A percentile compares a stretch with the other conserved stretches of the same genome.
phyloP scores from a whole-genome alignment of 2,113 vertebrate genomes.

The Lophochroa leadbeateri region DNA sequence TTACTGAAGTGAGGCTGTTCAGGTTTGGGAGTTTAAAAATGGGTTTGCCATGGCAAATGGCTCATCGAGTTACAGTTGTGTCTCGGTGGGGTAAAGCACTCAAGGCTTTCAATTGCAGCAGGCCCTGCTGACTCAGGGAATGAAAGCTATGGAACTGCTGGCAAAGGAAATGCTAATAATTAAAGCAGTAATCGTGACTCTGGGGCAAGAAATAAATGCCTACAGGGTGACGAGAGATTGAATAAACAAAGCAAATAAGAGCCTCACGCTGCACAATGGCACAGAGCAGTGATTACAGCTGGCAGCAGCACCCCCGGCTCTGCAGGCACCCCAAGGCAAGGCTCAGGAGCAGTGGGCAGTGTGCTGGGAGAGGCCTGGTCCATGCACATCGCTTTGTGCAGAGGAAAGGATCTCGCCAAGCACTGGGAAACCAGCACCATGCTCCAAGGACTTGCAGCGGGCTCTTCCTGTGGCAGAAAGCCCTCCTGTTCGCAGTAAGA shows the following conservation, averaged over 20 bases:
- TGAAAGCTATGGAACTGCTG: slow-evolving; percentile 19
- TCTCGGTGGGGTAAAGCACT: slow-evolving; percentile 3
- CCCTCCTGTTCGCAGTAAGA: fast-evolving
- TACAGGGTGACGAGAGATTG: background rate
- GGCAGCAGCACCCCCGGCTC: background rate
- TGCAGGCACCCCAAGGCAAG: background rate
- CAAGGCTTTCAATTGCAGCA: background rate
- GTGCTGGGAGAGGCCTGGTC: background rate
- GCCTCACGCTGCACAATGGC: background rate
- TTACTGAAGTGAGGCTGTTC: background rate
- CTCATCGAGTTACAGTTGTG: background rate
- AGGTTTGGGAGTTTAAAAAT: background rate
- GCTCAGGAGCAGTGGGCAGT: background rate
- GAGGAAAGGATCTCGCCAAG: background rate
- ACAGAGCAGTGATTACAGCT: background rate
- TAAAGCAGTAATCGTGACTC: slow-evolving; percentile 20
- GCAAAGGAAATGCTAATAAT: slow-evolving; percentile 28
- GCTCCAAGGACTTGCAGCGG: background rate
- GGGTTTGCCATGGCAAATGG: background rate
- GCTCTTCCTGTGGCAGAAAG: fast-evolving
- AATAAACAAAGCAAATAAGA: background rate
- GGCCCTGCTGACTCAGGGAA: slow-evolving; percentile 31
- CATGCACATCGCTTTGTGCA: fast-evolving
- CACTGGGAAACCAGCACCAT: fast-evolving
- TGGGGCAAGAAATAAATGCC: slow-evolving; percentile 35